Percentiles rank a stretch among this genome's conserved stretches.
Evolutionary conservation across 1,140 invertebrate species (phyloP).

Genomic region (Heliothis subflexa): DNA sequence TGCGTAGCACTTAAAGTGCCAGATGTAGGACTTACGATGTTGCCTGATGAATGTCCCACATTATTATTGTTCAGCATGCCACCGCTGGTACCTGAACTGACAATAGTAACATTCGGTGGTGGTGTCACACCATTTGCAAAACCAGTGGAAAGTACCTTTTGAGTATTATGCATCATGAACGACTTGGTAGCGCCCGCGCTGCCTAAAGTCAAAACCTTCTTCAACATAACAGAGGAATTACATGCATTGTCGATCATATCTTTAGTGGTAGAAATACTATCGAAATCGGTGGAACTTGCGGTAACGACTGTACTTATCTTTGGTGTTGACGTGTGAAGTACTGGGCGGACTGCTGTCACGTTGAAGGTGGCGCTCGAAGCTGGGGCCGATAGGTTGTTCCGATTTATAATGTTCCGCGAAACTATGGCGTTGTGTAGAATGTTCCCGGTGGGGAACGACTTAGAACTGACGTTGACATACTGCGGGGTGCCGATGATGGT

Average conservation of each 20-base stretch:
- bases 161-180: constrained; percentile 85
- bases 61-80: constrained; percentile 64
- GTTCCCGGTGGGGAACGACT: constrained; percentile 84
- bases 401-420: constrained; percentile 79
- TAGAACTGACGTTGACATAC: constrained; percentile 83
- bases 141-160: constrained; percentile 83
- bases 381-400: constrained; percentile 57
- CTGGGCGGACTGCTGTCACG: constrained; percentile 70
- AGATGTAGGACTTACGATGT: constrained; percentile 71
- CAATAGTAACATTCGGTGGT: constrained; percentile 81
- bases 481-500: constrained; percentile 76
- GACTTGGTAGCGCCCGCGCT: constrained; percentile 81
- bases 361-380: constrained; percentile 77
- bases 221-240: constrained; percentile 85
- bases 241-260: constrained; percentile 85
- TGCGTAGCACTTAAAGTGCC: constrained; percentile 84
- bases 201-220: constrained; percentile 84
- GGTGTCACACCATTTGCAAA: constrained; percentile 77
- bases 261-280: constrained; percentile 80
- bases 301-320: constrained; percentile 72
- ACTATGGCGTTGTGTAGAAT: constrained; percentile 85
- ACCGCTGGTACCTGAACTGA: constrained; percentile 75
- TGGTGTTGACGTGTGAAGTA: constrained; percentile 67
- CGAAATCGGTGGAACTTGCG: constrained; percentile 67
- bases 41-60: constrained; percentile 59